Evolutionary conservation across 1,140 invertebrate species (phyloP), one percentile per base, ranked within the genome.

Genomic region (Pseudomyrmex concolor): DNA sequence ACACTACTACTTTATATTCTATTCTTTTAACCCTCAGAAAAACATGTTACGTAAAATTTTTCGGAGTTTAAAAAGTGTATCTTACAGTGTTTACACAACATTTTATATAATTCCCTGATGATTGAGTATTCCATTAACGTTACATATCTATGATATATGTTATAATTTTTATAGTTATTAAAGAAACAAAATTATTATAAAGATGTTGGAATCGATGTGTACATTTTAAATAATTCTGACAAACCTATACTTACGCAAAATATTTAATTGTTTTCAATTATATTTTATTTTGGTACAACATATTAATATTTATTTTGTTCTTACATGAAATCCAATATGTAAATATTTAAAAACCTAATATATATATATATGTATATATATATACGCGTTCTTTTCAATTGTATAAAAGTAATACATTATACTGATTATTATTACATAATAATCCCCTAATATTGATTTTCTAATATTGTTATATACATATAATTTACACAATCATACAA

Each of bases 271-370:
- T 90, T 89, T 89, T 80, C 17, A 63, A 63, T 87, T 86, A 59
- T 78, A 89, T 50, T 84, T 89, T 86, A 89, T 89, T 89, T 86
- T 84, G 51, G 81, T 81, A 84, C 67, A 51, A n/a, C 57, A 54
- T 84, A 66, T 62, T 50, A n/a, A 71, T 85, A 19, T 63, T 83
- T 71, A 77, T 86, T 74, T 85, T 66, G 73, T 83, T 60, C 67
- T 55, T 48, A 34, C 55, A 17, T 19, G 22, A 76, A 54, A 7
- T 19, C 50, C 13, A 70, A 85, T 66, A 84, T 88, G 76, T 83
- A 86, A 70, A 72, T 82, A 34, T 86, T 86, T 74, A 84, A 76
- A 76, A 50, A 68, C 17, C 34, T 48, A 66, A 55, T n/a, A 81
- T 10, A 68, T 59, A 15, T 17, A 0, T 34, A 17, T 45, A 1